Evolutionary conservation across 2,113 vertebrate genomes (phyloP), one percentile per base, ranked within the genome.

Genomic region (Ceyx cyanopectus): DNA sequence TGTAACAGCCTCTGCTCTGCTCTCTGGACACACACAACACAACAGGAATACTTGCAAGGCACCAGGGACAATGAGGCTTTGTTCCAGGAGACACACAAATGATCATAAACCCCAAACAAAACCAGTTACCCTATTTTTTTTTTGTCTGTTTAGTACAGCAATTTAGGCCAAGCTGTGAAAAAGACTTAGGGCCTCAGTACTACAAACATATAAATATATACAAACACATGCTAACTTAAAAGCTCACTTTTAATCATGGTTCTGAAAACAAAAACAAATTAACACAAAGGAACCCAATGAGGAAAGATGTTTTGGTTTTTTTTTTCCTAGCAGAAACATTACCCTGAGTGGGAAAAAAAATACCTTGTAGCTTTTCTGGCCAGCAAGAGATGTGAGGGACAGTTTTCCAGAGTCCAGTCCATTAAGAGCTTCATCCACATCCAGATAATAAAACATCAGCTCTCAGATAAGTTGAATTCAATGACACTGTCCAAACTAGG

Each of bases 321-420:
- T 37, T 61, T 43, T 18, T 8, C 20, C 56, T 37, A 6, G 6
- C 37, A 84, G 14, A 10, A 80, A 53, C 10, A 51, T 50, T 66
- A 69, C 53, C 34, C 41, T 12, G 7, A 34, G 76, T 5, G 17
- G 15, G 18, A 5, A 70, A 91, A 80, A 15, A 0, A 11, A 0
- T 12, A 46, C 4, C 17, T 56, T 32, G 23, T 4, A 75, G 45
- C 19, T 63, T 54, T 83, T 67, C 27, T 24, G 6, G 48, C 17
- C 20, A 30, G 23, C 32, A 81, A 66, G 41, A 73, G 9, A 58
- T 50, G 16, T 0, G 0, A 22, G n/a, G 1, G 1, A 50, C 10
- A 29, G 6, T 34, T 85, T 87, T 69, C 56, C 41, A 54, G 26
- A 80, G 24, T 61, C 23, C 56, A 70, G 22, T 40, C 66, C 7